A percentile compares a stretch with the other conserved stretches of the same genome.
Conservation (phyloP, 2,113 vertebrate genomes). For the Geococcyx californianus region DNA sequence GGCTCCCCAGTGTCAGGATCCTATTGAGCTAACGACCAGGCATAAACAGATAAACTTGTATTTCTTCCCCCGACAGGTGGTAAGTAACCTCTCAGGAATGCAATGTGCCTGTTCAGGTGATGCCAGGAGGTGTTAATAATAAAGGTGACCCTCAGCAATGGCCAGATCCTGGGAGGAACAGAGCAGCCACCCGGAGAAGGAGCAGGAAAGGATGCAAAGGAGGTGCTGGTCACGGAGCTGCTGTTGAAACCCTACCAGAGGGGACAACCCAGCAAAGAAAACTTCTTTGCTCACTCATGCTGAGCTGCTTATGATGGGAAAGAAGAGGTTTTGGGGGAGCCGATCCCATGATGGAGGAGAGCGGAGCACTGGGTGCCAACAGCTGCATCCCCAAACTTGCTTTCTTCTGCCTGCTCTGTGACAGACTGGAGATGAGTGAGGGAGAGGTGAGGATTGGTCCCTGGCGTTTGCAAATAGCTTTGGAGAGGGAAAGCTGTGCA, state of each 20-base stretch:
- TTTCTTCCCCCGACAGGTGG: background rate
- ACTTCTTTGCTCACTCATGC: background rate
- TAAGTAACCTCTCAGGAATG: background rate
- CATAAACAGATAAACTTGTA: rapidly evolving
- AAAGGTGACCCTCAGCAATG: background rate
- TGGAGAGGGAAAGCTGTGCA: background rate
- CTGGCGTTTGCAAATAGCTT: background rate
- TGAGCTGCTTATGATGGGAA: background rate
- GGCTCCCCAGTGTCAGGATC: background rate
- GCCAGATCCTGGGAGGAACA: background rate
- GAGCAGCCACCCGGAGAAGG: background rate
- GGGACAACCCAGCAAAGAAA: background rate
- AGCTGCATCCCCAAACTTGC: background rate
- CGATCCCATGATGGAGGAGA: too few species aligned
- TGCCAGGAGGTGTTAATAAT: background rate
- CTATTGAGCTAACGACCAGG: rapidly evolving
- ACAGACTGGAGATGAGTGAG: background rate
- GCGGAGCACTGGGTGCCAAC: background rate
- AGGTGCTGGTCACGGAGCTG: background rate
- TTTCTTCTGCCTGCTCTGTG: background rate
- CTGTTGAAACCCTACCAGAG: background rate
- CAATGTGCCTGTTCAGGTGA: too few species aligned
- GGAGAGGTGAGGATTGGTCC: background rate
- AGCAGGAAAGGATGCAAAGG: background rate
- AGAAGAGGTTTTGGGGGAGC: background rate